Evolutionary conservation across 2,888 invertebrate genomes (phyloP).

Genomic region (Orchesella flavescens): DNA sequence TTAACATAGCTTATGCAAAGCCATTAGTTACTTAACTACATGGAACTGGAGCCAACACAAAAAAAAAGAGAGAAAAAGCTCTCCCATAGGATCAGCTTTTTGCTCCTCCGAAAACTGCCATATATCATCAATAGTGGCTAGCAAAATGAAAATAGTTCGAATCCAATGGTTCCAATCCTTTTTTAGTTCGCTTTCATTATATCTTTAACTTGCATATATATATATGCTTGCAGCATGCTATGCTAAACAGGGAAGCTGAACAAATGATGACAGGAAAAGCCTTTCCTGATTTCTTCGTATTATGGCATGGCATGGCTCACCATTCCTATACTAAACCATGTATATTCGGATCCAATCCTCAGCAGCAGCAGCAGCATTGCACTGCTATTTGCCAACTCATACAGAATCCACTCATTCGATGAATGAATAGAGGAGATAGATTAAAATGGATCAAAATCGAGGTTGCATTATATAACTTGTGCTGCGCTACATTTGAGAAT

Average conservation of each 20-base stretch:
- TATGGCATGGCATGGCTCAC: neutral
- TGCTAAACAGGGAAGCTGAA: slow-evolving; percentile 10
- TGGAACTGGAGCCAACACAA: slow-evolving; percentile 13
- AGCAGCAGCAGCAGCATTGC: too few relatives aligned
- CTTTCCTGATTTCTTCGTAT: slow-evolving; percentile 16
- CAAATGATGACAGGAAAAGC: slow-evolving; percentile 47
- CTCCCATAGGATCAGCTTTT: slow-evolving; percentile 18
- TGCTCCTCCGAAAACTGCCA: neutral
- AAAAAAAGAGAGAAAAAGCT: slow-evolving; percentile 1
- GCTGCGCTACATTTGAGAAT: neutral
- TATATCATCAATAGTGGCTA: neutral
- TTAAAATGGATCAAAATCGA: slow-evolving; percentile 40
- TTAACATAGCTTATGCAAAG: slow-evolving; percentile 45
- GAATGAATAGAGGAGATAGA: slow-evolving; percentile 28
- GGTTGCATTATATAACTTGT: slow-evolving; percentile 45
- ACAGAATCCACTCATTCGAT: slow-evolving; percentile 8
- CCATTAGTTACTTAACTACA: slow-evolving; percentile 36
- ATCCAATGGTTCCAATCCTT: neutral
- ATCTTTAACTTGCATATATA: too few relatives aligned
- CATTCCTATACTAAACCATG: neutral
- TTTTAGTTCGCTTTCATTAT: too few relatives aligned
- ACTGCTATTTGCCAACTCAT: neutral
- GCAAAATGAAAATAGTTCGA: neutral
- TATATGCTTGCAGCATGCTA: too few relatives aligned
- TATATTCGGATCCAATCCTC: too few relatives aligned